A percentile compares a stretch with the other conserved stretches of the same genome.
These are phyloP conservation scores for Sminthurinus signatus DNA, from an alignment of 1,140 invertebrate genomes.

Conservation along the genomic window DNA sequence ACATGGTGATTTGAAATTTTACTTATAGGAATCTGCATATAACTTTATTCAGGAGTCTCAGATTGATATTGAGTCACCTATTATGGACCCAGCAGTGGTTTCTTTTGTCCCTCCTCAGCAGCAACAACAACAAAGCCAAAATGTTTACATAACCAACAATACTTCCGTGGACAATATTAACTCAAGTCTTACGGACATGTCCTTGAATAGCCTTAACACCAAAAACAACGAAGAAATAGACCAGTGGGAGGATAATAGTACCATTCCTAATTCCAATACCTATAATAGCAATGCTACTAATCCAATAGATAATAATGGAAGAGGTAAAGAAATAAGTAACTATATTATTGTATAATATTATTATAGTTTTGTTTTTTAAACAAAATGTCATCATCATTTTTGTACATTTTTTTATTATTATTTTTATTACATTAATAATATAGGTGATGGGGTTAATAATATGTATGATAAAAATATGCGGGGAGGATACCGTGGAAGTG, in stretches of 20 bases:
- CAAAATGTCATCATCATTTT: background rate
- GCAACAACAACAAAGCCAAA: slow-evolving; percentile 7
- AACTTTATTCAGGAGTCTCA: slow-evolving; percentile 40
- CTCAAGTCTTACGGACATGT: background rate
- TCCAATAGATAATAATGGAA: slow-evolving; percentile 1
- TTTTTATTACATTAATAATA: background rate
- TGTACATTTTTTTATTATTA: background rate
- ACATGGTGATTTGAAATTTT: too few species aligned
- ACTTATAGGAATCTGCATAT: slow-evolving; percentile 10
- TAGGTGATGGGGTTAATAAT: slow-evolving; percentile 5
- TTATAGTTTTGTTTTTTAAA: background rate
- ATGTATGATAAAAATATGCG: slow-evolving; percentile 2
- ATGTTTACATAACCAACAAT: slow-evolving; percentile 7
- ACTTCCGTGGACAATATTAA: slow-evolving; percentile 5
- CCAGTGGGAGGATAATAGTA: background rate
- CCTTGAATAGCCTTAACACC: slow-evolving; percentile 7
- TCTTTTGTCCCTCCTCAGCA: slow-evolving; percentile 18
- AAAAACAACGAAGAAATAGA: slow-evolving; percentile 14
- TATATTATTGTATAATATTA: background rate
- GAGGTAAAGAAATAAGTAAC: background rate
- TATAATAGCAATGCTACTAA: background rate
- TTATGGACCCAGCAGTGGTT: slow-evolving; percentile 41
- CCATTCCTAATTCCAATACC: background rate
- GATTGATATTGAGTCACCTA: slow-evolving; percentile 30
- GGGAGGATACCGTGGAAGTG: background rate